Evolutionary conservation across 2,113 vertebrate species (phyloP), one percentile per base, ranked within the genome.

Genomic region (Salvelinus sp.): DNA sequence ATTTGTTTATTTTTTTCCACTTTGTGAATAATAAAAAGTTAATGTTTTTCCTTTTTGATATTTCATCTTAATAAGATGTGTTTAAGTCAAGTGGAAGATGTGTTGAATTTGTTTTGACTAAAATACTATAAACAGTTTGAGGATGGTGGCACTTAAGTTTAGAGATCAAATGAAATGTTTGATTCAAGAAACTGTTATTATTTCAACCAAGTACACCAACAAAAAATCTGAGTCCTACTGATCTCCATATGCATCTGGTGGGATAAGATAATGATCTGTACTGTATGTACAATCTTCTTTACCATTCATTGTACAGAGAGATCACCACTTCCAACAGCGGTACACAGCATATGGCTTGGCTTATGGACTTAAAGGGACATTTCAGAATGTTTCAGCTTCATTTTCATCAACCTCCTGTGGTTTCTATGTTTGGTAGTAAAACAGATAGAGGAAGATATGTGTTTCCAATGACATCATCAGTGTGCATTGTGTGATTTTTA

Each of bases 1-100:
- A 76, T 89, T 88, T 87, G 79, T 89, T 81, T 81, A 12, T 74
- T 70, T 80, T 86, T 86, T 48, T 25, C 83, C 38, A 44, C 54
- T 78, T 57, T 80, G 69, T 75, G 68, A 69, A 76, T 78, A 27
- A 66, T 64, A 76, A 80, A 72, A 85, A 82, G 78, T 81, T 76
- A 83, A 79, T 82, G 79, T 84, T 84, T 85, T 18, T 38, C 28
- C 50, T 67, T 47, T 82, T 80, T 82, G 84, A 83, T 84, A 79
- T 70, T 78, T 44, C 69, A 62, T 70, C 68, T 84, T 90, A 83
- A 83, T 88, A 87, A 85, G 73, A 20, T 69, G 77, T 20, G 38
- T 82, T 85, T 77, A 69, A 83, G 78, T 86, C 73, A 83, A 69
- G 69, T 81, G 72, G 63, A 77, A 65, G 66, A 38, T 82, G 58